Conservation (phyloP, 1,140 invertebrate species). For the Rhyacophila brunnea region DNA sequence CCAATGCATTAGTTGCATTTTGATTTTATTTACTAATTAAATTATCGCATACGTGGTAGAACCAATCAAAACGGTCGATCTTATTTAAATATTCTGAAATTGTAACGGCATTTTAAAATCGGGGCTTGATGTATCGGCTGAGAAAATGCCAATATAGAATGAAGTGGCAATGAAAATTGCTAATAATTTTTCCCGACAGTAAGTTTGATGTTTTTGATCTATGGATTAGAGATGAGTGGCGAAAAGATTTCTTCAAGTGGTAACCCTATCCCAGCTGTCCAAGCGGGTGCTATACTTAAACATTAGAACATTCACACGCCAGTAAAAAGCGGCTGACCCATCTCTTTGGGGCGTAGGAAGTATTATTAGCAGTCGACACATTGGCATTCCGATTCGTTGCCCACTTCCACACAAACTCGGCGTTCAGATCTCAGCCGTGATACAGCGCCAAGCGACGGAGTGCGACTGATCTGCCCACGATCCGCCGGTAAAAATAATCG, state of each 20-base stretch:
- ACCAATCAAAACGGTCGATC: too few relatives aligned
- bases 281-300: slow-evolving; percentile 13
- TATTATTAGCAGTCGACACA: slow-evolving; percentile 27
- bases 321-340: slow-evolving; percentile 18
- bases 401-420: slow-evolving; percentile 20
- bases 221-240: too few relatives aligned
- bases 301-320: slow-evolving; percentile 9
- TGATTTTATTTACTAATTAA: too few relatives aligned
- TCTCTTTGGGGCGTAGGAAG: slow-evolving; percentile 18
- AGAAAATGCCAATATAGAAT: too few relatives aligned
- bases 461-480: neutral
- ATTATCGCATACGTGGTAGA: too few relatives aligned
- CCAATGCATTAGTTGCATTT: too few relatives aligned
- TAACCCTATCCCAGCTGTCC: slow-evolving; percentile 14
- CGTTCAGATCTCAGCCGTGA: slow-evolving; percentile 6
- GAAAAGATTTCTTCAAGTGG: neutral
- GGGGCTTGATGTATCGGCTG: too few relatives aligned
- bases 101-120: too few relatives aligned
- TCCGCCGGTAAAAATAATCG: neutral
- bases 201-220: too few relatives aligned
- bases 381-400: slow-evolving; percentile 17
- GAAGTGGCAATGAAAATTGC: too few relatives aligned
- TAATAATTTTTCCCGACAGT: too few relatives aligned
- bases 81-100: too few relatives aligned
- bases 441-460: neutral